Percentiles rank a stretch among this genome's conserved stretches.
These are phyloP conservation scores for Zaprionus davidi DNA, from an alignment of 1,140 invertebrate genomes.

Conservation along the genomic window DNA sequence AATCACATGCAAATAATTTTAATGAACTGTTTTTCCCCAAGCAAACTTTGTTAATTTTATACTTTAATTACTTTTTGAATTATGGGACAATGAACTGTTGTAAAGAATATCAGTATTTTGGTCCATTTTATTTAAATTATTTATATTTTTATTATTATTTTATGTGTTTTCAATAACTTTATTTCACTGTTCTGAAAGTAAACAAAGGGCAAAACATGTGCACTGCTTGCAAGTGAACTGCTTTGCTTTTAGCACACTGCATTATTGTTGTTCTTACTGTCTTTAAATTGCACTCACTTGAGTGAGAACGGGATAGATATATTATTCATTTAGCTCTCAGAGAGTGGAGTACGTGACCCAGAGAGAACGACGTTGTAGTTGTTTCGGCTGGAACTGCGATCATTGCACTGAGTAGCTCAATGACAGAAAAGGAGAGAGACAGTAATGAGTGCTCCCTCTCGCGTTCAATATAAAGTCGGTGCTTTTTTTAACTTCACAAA, in stretches of 20 bases:
- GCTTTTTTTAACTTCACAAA: neutral
- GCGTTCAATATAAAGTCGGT: neutral
- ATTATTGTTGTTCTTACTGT: neutral
- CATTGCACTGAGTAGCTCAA: neutral
- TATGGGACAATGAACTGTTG: neutral
- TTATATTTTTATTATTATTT: neutral
- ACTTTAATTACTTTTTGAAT: neutral
- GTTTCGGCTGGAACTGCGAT: neutral
- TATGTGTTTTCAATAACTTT: neutral
- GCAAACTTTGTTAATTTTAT: neutral
- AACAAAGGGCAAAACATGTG: neutral
- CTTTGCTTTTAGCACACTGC: neutral
- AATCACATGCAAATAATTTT: conserved; percentile 4
- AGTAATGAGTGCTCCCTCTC: neutral
- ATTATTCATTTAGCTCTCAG: neutral
- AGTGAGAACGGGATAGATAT: neutral
- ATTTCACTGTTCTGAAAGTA: neutral
- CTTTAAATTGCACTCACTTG: neutral
- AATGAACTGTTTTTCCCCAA: neutral
- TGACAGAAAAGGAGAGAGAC: neutral
- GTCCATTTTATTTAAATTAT: neutral
- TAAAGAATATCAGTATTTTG: neutral
- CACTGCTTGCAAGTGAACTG: neutral
- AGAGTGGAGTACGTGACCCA: neutral
- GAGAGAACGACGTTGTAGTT: neutral